Percentiles rank a stretch among this genome's conserved stretches.
Evolutionary conservation across 2,113 vertebrate species (phyloP).

Genomic region (Orientallactaga bullata): DNA sequence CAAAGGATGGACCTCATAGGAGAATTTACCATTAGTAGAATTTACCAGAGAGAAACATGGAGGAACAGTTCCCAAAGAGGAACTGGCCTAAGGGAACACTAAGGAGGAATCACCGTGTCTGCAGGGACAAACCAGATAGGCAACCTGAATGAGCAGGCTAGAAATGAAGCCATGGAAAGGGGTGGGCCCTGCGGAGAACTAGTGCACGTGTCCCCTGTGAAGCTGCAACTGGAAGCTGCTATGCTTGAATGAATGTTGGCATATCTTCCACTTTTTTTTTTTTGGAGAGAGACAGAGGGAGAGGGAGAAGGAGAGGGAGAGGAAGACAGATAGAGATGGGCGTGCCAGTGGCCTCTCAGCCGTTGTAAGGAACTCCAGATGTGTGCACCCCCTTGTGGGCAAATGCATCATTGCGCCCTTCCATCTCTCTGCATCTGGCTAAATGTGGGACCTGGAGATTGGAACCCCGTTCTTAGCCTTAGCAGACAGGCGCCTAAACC

Average conservation of each 20-base stretch:
- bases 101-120: neutral
- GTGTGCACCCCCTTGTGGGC: no score
- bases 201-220: neutral
- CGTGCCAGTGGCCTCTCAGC: no score
- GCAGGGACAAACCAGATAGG: neutral
- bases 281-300: no score
- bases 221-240: neutral
- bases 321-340: no score
- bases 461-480: no score
- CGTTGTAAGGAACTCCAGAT: no score
- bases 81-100: neutral
- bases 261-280: slow-evolving; percentile 5
- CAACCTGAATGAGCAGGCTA: neutral
- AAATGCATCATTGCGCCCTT: no score
- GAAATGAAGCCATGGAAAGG: neutral
- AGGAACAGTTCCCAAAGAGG: neutral
- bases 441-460: no score
- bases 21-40: neutral
- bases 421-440: no score
- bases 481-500: no score
- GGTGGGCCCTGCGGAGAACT: neutral
- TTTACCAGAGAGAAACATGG: neutral
- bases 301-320: no score
- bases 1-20: neutral
- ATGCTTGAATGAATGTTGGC: neutral